A percentile compares a stretch with the other conserved stretches of the same genome.
Conservation (phyloP, 2,113 vertebrate species). For the Xenopus borealis region DNA sequence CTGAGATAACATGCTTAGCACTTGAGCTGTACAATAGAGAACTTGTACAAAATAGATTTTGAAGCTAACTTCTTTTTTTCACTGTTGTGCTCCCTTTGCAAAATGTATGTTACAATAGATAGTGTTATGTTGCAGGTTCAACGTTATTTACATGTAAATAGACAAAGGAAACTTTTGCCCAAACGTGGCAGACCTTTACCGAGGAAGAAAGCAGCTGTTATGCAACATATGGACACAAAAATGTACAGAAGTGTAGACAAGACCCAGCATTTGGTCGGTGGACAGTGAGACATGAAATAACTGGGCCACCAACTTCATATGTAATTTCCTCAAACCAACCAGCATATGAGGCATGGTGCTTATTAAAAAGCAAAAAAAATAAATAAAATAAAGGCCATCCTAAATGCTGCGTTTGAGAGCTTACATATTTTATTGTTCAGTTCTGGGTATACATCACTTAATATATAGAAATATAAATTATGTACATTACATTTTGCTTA, state of each 20-base stretch:
- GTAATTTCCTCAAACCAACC: slow-evolving; percentile 62
- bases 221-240: slow-evolving; percentile 88
- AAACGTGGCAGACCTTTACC: slow-evolving; percentile 85
- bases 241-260: slow-evolving; percentile 88
- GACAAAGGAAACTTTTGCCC: slow-evolving; percentile 80
- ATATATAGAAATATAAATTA: slow-evolving; percentile 89
- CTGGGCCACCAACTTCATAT: slow-evolving; percentile 59
- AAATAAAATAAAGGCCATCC: slow-evolving; percentile 58
- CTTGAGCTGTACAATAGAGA: slow-evolving; percentile 90
- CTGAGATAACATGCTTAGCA: slow-evolving; percentile 87
- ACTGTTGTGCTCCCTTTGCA: slow-evolving; percentile 97
- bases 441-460: slow-evolving; percentile 93
- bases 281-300: slow-evolving; percentile 55
- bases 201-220: slow-evolving; percentile 93
- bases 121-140: slow-evolving; percentile 99
- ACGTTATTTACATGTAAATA: slow-evolving; percentile 99
- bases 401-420: slow-evolving; percentile 71
- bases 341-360: slow-evolving; percentile 67
- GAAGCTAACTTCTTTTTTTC: slow-evolving; percentile 85
- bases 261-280: slow-evolving; percentile 71
- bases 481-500: slow-evolving; percentile 99
- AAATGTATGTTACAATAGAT: slow-evolving; percentile 99
- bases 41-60: slow-evolving; percentile 96
- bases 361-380: slow-evolving; percentile 79
- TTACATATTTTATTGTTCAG: slow-evolving; percentile 80